Base-by-base conservation (phyloP, 2,888 invertebrate genomes). In the Drosophila cognata region DNA sequence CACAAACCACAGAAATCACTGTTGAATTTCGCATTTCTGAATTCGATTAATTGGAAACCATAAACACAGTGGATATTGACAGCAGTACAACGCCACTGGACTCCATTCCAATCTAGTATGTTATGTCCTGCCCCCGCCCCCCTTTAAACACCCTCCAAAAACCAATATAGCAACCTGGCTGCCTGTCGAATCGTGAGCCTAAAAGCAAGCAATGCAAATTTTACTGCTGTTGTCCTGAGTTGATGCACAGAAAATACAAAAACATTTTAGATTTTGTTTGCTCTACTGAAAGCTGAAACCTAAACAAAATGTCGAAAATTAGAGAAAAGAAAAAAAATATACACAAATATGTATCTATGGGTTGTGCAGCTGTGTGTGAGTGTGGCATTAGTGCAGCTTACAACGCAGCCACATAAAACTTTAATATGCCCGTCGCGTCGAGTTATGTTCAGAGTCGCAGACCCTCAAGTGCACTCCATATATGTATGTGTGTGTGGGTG, bases 221-320 rank as follows among this genome's bases (percentile, higher is more conserved):
- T 63, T 51, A 33, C 55, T 58, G 48, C 50, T 60, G 33, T 58
- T 58, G 48, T 56, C 53, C 25, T 43, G 51, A 18, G 43, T 46
- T 64, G 56, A 18, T 31, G 50, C 63, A 51, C 55, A 28, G 33
- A 46, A 41, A 70, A 67, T 41, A 70, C 58, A 74, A 71, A 74
- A 71, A 68, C 50, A 79, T 80, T 83, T 75, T 69, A 48, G 75
- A 73, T 77, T 67, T 72, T 50, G 55, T 61, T 61, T 61, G 61
- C 55, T 51, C 16, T 13, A 53, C 60, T 65, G 46, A 81, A 79
- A 87, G 81, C 84, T 68, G 76, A 67, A 79, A 77, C 58, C 71
- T 75, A 77, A 84, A 82, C 85, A 82, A 81, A 80, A 82, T 82
- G 72, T 52, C 36, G 41, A 63, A 77, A 77, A 76, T 73, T 59